Conservation (phyloP, 64 coral and sea anemone species). For the Hydrozoanthus tunicans region DNA sequence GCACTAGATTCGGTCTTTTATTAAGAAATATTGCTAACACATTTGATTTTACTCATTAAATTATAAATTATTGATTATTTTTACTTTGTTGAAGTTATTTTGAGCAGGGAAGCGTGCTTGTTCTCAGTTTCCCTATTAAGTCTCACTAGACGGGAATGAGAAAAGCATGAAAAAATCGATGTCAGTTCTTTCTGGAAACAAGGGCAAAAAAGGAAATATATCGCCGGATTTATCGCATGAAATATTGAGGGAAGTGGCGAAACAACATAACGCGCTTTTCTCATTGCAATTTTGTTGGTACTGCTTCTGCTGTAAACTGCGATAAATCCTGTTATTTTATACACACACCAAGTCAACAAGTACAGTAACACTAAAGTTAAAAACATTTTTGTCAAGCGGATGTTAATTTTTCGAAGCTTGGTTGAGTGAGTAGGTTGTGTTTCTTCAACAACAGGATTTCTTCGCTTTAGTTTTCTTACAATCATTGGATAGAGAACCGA, state of each 20-base stretch:
- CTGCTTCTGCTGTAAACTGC: neutral
- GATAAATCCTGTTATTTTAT: neutral
- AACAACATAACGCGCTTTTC: neutral
- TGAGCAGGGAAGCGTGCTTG: too few relatives aligned
- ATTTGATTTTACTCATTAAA: too few relatives aligned
- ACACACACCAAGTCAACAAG: neutral
- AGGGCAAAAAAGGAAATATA: neutral
- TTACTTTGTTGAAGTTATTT: too few relatives aligned
- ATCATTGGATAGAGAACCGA: neutral
- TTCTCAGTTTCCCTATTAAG: too few relatives aligned
- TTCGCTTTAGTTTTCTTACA: neutral
- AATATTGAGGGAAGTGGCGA: conserved; percentile 5
- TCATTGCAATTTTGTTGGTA: neutral
- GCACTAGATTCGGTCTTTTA: too few relatives aligned
- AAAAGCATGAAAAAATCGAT: neutral
- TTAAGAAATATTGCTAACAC: too few relatives aligned
- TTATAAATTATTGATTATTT: too few relatives aligned
- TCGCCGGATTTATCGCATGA: neutral
- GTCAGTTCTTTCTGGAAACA: neutral
- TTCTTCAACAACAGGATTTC: neutral
- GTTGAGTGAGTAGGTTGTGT: neutral
- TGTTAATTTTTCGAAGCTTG: neutral
- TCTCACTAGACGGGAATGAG: neutral
- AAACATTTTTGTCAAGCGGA: conserved; percentile 21
- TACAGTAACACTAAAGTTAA: neutral